Evolutionary conservation across 2,797 vertebrate species (phyloP).

Genomic region (Gephyroberyx darwinii): DNA sequence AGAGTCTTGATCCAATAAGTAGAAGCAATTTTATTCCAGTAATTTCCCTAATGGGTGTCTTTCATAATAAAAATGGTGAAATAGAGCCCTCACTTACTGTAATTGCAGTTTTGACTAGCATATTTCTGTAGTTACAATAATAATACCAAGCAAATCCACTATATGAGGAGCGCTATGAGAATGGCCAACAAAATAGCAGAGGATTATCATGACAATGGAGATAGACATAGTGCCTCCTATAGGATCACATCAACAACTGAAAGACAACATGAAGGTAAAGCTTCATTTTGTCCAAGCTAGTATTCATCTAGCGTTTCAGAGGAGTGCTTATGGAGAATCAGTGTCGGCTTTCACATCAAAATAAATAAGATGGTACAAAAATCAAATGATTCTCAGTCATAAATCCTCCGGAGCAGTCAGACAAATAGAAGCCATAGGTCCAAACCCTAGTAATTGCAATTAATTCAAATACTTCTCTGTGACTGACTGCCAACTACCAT

Average conservation of each 20-base stretch:
- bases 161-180: not conserved
- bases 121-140: conserved; percentile 36
- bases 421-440: not conserved
- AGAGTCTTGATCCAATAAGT: conserved; percentile 10
- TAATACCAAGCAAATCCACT: conserved; percentile 17
- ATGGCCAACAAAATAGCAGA: conserved; percentile 9
- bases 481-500: conserved; percentile 12
- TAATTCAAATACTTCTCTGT: not conserved
- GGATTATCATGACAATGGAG: conserved; percentile 4
- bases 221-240: not conserved
- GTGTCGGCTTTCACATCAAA: conserved; percentile 11
- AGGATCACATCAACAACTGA: conserved; percentile 5
- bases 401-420: no score
- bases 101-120: conserved; percentile 47
- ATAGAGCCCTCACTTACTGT: conserved; percentile 46
- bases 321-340: not conserved
- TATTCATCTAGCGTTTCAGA: not conserved
- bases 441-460: not conserved
- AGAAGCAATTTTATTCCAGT: conserved; percentile 23
- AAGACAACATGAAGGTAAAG: not conserved
- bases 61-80: conserved; percentile 40
- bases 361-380: not conserved
- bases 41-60: conserved; percentile 49
- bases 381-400: not conserved
- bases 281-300: not conserved